These are phyloP conservation scores for Euthynnus affinis DNA, from an alignment of 2,797 vertebrate species.

Conservation along the genomic window DNA sequence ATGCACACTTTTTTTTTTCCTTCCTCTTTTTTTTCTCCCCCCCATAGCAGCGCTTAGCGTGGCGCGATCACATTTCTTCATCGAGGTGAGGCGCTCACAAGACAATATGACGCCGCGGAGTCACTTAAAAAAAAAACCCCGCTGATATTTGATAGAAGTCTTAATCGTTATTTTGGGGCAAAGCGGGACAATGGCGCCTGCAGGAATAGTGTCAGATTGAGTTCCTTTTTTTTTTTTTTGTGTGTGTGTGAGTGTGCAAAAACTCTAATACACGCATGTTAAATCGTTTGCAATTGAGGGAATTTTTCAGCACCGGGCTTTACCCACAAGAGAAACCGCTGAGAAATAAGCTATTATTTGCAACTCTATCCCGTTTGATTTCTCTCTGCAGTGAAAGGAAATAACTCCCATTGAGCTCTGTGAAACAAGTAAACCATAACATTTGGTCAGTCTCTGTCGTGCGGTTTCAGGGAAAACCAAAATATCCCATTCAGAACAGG, in stretches of 20 bases:
- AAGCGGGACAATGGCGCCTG: constrained; percentile 78
- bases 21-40: not conserved
- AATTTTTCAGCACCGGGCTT: constrained; percentile 72
- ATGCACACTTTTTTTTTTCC: constrained; percentile 22
- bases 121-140: constrained; percentile 70
- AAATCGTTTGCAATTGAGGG: constrained; percentile 66
- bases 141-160: constrained; percentile 81
- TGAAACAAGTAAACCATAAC: constrained; percentile 81
- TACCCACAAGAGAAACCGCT: constrained; percentile 53
- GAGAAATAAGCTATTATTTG: constrained; percentile 75
- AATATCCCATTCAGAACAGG: constrained; percentile 71
- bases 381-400: constrained; percentile 71
- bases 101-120: constrained; percentile 72
- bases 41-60: not conserved
- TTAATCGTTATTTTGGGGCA: constrained; percentile 83
- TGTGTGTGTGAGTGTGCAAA: too few species aligned
- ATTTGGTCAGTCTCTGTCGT: constrained; percentile 78
- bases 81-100: constrained; percentile 54
- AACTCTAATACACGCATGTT: constrained; percentile 36
- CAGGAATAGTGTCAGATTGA: constrained; percentile 56
- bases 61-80: constrained; percentile 75
- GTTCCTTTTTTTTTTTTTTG: constrained; percentile 47
- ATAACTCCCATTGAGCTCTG: constrained; percentile 74
- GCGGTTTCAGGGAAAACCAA: constrained; percentile 77
- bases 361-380: constrained; percentile 80